Base-by-base conservation (phyloP, 2,888 invertebrate genomes). In the Watsonalla cultraria region DNA sequence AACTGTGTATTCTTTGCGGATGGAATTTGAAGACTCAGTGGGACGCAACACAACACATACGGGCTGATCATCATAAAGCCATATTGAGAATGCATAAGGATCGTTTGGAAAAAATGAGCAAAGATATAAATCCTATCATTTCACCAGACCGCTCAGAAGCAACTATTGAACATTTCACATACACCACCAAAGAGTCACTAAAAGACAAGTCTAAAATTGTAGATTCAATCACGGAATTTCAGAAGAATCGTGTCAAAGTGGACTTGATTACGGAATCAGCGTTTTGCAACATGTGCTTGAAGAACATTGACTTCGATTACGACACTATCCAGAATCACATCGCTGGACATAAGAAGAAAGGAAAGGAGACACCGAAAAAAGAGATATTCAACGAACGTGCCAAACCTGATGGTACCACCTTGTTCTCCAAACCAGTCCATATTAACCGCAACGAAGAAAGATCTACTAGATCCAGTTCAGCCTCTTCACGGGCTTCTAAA, bases 211-310 rank as follows among this genome's bases (percentile, higher is more conserved):
- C 54, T 6, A 65, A 65, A 46, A 68, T 76, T 37, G 13, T 66
- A 0, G 65, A 73, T 33, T 56, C 59, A 0, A 15, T 76, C 0
- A 15, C 49, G 6, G 59, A 61, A 34, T 75, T 74, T 34, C 69
- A 76, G 54, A 66, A 66, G 11, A 66, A 74, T n/a, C 54, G 65
- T 8, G 64, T 82, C 2, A 66, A 62, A 5, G 60, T 81, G 2
- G 64, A 79, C 54, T 65, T 78, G 13, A 68, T 66, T 11, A 55
- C 35, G 0, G 54, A 56, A 5, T 62, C 57, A 0, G 80, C 71
- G 4, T 33, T 56, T 45, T 80, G 80, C 55, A 71, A 64, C 46
- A 68, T 62, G 54, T 80, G 80, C 51, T 54, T 56, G 0, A 58
- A 52, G 11, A 46, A 24, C 50, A 13, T 78, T 1, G 59, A 65